Conservation (phyloP, 35 echinoderm and acorn worm species). For the Lytechinus variegatus region DNA sequence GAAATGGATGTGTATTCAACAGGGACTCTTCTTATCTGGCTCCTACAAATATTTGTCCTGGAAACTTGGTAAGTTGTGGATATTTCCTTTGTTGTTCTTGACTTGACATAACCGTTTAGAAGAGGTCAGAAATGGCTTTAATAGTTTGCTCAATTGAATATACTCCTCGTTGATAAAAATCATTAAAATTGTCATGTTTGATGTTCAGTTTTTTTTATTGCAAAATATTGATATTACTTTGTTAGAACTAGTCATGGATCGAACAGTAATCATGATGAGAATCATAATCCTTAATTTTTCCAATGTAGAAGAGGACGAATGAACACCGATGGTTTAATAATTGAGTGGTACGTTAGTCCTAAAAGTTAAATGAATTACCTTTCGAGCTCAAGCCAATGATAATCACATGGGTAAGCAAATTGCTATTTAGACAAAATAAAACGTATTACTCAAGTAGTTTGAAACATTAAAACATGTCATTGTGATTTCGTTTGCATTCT, state of each 20-base stretch:
- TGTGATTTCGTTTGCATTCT: too few relatives aligned
- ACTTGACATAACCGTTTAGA: background rate
- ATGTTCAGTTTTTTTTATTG: background rate
- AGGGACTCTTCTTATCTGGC: conserved; percentile 33
- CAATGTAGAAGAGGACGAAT: background rate
- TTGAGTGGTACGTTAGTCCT: too few relatives aligned
- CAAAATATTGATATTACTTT: background rate
- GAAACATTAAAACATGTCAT: too few relatives aligned
- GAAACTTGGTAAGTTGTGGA: conserved; percentile 30
- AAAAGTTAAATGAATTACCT: too few relatives aligned
- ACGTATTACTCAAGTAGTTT: background rate
- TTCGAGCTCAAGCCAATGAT: too few relatives aligned
- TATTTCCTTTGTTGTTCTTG: background rate
- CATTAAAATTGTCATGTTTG: background rate
- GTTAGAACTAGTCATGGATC: background rate
- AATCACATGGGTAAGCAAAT: too few relatives aligned
- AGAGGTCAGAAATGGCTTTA: background rate
- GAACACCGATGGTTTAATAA: too few relatives aligned
- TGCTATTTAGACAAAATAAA: too few relatives aligned
- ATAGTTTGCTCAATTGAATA: background rate
- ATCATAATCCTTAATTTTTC: background rate
- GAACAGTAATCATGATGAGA: background rate
- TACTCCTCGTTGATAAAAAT: background rate
- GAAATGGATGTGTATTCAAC: conserved; percentile 34
- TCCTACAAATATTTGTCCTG: conserved; percentile 38